These are phyloP conservation scores for Leptatherina wallacei DNA, from an alignment of 2,797 vertebrate genomes.

Conservation along the genomic window DNA sequence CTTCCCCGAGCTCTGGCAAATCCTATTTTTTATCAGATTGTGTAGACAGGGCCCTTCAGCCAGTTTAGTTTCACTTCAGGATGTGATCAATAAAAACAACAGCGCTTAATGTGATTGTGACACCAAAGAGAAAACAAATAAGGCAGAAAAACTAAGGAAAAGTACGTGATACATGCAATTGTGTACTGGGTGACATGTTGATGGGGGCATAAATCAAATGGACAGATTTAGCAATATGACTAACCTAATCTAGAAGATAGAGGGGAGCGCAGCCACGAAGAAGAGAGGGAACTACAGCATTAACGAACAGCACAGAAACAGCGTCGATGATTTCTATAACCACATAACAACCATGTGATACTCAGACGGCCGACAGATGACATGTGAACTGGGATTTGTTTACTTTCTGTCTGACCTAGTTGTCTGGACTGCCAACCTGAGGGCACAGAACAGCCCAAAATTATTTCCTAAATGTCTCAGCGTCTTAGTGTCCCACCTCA, in stretches of 20 bases:
- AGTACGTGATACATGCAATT: background rate
- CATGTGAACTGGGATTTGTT: slow-evolving; percentile 76
- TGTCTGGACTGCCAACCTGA: slow-evolving; percentile 71
- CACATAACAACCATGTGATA: slow-evolving; percentile 51
- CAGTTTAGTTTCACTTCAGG: background rate
- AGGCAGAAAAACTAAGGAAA: background rate
- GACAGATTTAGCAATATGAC: slow-evolving; percentile 1
- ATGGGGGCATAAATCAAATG: background rate
- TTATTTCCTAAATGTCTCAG: slow-evolving; percentile 52
- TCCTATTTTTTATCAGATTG: background rate
- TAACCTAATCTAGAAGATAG: background rate
- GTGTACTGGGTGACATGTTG: background rate
- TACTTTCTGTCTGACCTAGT: slow-evolving; percentile 81
- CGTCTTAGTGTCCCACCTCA: slow-evolving; percentile 36
- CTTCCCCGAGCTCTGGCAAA: background rate
- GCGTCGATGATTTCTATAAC: slow-evolving; percentile 22
- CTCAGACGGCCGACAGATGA: slow-evolving; percentile 60
- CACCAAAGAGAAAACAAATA: background rate
- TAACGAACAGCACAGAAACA: background rate
- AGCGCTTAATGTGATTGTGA: slow-evolving; percentile 14
- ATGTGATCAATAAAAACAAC: background rate
- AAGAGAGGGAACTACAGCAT: background rate
- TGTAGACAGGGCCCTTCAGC: background rate
- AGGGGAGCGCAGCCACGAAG: background rate
- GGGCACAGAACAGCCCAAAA: slow-evolving; percentile 70